These are phyloP conservation scores for Hemicentrotus pulcherrimus DNA, from an alignment of 35 echinoderm and acorn worm species.

Conservation along the genomic window DNA sequence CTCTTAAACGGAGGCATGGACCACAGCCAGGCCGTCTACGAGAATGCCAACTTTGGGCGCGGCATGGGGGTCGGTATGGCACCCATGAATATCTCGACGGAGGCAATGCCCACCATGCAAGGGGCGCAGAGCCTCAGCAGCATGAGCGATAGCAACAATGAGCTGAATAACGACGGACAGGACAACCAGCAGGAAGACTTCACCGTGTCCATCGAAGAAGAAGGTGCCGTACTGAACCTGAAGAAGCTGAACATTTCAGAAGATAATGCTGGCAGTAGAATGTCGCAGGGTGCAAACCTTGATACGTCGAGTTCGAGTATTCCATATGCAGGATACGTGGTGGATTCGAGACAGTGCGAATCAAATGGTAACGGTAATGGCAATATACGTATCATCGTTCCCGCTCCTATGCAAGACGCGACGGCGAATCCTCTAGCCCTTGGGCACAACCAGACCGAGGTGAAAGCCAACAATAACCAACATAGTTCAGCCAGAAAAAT, in stretches of 20 bases:
- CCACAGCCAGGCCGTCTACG: slow-evolving; percentile 28
- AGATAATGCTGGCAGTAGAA: slow-evolving; percentile 43
- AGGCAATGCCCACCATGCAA: slow-evolving; percentile 24
- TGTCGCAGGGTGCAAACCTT: slow-evolving; percentile 34
- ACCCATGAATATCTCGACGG: slow-evolving; percentile 50
- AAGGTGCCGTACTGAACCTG: slow-evolving; percentile 51
- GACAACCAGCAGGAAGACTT: slow-evolving; percentile 40
- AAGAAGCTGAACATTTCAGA: slow-evolving; percentile 78
- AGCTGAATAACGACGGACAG: slow-evolving; percentile 57
- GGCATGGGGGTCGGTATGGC: slow-evolving; percentile 40
- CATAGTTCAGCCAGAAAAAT: not conserved
- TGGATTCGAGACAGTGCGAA: slow-evolving; percentile 8
- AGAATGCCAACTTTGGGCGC: not conserved
- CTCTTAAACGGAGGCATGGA: slow-evolving; percentile 56
- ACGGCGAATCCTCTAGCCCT: slow-evolving; percentile 80
- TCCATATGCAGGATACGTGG: not conserved
- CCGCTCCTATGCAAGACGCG: slow-evolving; percentile 73
- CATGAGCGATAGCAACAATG: slow-evolving; percentile 73
- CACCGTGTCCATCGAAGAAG: slow-evolving; percentile 48
- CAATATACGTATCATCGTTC: slow-evolving; percentile 67
- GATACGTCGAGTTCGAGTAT: slow-evolving; percentile 55
- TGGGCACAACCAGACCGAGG: slow-evolving; percentile 37
- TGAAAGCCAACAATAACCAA: slow-evolving; percentile 37
- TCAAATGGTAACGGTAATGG: slow-evolving; percentile 58
- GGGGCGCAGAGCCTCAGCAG: slow-evolving; percentile 64